Conservation (phyloP, 2,888 invertebrate species). For the Rhamnusium bicolor region DNA sequence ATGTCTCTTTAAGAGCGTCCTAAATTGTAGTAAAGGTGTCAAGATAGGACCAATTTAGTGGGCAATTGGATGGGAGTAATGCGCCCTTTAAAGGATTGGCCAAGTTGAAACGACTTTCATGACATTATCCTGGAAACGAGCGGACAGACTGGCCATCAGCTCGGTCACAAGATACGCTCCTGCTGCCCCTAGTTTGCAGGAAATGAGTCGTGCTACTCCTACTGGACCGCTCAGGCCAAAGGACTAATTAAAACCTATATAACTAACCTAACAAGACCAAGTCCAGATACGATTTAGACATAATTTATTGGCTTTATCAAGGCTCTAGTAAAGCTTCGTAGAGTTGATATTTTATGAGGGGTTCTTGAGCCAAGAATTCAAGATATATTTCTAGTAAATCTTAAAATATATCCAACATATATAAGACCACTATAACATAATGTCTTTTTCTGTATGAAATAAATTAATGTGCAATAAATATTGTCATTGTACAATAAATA, state of each 20-base stretch:
- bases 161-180: constrained; percentile 43
- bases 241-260: constrained; percentile 61
- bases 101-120: constrained; percentile 68
- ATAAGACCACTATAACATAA: too few species aligned
- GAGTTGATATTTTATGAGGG: constrained; percentile 15
- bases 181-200: constrained; percentile 38
- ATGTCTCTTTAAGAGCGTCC: constrained; percentile 61
- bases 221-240: constrained; percentile 41
- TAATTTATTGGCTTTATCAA: constrained; percentile 48
- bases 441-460: not conserved
- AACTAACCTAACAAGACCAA: constrained; percentile 52
- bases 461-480: not conserved
- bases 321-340: constrained; percentile 17
- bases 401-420: not conserved
- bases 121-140: constrained; percentile 67
- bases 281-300: constrained; percentile 44
- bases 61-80: constrained; percentile 71
- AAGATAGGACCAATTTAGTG: constrained; percentile 71
- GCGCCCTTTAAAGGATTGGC: constrained; percentile 70
- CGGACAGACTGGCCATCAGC: constrained; percentile 47
- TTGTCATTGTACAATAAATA: too few species aligned
- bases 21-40: constrained; percentile 70
- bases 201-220: constrained; percentile 48
- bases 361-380: constrained; percentile 2
- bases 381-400: not conserved